phyloP scores from a whole-genome alignment of 2,888 invertebrate species.

The Himalopsyche japonica region DNA sequence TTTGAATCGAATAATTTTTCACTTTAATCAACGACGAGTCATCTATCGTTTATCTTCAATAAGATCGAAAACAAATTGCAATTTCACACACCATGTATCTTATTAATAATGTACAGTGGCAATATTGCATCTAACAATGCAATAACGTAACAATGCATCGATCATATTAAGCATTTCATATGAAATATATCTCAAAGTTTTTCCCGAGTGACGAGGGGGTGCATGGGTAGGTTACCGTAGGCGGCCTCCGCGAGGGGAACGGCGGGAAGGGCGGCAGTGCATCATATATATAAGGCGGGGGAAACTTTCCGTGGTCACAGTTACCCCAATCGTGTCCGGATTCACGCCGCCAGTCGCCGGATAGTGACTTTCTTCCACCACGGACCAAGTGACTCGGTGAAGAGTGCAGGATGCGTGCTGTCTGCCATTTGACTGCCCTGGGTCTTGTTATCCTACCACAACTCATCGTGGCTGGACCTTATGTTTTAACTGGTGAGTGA shows the following conservation, averaged over 20 bases:
- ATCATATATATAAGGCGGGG: conserved; percentile 16
- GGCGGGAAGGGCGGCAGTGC: background rate
- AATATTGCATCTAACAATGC: background rate
- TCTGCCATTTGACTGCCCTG: background rate
- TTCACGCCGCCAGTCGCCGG: background rate
- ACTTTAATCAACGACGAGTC: too few relatives aligned
- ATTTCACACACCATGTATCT: too few relatives aligned
- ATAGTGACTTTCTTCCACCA: background rate
- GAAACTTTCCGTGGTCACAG: background rate
- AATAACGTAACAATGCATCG: background rate
- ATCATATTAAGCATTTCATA: background rate
- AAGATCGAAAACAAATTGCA: too few relatives aligned
- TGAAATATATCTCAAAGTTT: background rate
- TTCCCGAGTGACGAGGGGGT: background rate
- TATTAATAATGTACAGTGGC: too few relatives aligned
- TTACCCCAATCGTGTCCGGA: background rate
- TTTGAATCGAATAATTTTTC: too few relatives aligned
- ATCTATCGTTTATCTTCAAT: too few relatives aligned
- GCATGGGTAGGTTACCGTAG: background rate
- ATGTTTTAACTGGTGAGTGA: conserved; percentile 6
- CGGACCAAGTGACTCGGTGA: background rate
- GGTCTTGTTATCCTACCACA: background rate
- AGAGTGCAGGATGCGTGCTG: background rate
- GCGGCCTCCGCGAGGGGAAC: background rate
- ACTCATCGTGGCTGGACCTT: background rate